Base-by-base conservation (phyloP, 2,888 invertebrate species). In the Hirtodrosophila duncani region DNA sequence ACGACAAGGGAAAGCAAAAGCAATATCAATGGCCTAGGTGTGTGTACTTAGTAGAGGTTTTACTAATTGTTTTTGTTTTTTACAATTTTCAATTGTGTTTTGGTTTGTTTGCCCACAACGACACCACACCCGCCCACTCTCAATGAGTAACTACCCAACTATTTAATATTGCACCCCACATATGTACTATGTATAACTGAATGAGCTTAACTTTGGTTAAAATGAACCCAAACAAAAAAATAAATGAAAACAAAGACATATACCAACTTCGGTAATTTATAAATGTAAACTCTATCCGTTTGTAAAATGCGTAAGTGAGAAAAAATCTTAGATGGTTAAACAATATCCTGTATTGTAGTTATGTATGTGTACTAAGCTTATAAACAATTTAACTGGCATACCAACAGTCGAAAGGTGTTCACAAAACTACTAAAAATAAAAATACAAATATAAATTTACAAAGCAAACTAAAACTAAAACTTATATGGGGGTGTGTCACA, bases 381-480 rank as follows among this genome's bases (percentile, higher is more conserved):
- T 49, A 60, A 62, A 59, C 51, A 75, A 71, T 65, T 70, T 52
- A 67, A 77, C 79, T 77, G 72, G 72, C 77, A 77, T 72, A 72
- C 72, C 72, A 72, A 69, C 72, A 72, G 72, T 67, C 77, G 60
- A 77, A 50, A 77, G 72, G 72, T 72, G 72, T 72, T 72, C 72
- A 72, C 57, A 57, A 46, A 38, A n/a, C n/a, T n/a, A n/a, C n/a
- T n/a, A n/a, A 55, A 56, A 49, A 44, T 59, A 41, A 59, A 38
- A 50, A 34, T 51, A 53, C 48, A 52, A 53, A 49, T 57, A 59
- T 33, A n/a, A 24, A 14, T 9, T 29, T 29, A 20, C 10, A 27
- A 4, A 20, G 6, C 3, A 20, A 20, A 7, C 18, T 26, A 26
- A 43, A 10, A 39, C 24, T 9, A 44, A 36, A 36, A 30, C 33